Conservation (phyloP, 2,888 invertebrate genomes). For the Nemotelus pantherinus region DNA sequence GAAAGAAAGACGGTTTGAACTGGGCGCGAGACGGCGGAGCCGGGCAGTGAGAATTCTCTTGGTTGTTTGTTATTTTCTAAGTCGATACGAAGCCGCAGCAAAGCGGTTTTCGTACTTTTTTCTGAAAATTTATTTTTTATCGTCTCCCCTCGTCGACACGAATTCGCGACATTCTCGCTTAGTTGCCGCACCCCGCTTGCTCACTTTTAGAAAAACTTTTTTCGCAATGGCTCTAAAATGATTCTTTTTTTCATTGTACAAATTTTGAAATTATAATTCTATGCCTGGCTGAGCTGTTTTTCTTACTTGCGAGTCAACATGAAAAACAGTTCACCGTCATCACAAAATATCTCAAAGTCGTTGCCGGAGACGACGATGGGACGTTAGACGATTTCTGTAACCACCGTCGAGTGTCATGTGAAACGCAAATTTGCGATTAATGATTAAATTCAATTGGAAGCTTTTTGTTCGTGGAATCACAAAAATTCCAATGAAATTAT, state of each 20-base stretch:
- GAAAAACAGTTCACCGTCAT: neutral
- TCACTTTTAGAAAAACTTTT: slow-evolving; percentile 2
- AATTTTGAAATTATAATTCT: slow-evolving; percentile 19
- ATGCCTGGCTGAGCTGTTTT: slow-evolving; percentile 5
- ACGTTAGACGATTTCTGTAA: neutral
- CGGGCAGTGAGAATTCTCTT: slow-evolving; percentile 3
- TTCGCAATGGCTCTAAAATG: neutral
- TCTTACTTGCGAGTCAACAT: neutral
- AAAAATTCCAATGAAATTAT: slow-evolving; percentile 34
- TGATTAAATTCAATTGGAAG: slow-evolving; percentile 37
- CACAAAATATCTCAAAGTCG: neutral
- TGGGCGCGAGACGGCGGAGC: neutral
- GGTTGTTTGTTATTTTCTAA: slow-evolving; percentile 28
- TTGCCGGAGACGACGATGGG: neutral
- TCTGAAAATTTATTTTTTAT: slow-evolving; percentile 28
- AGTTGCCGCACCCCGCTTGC: neutral
- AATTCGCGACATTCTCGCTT: neutral
- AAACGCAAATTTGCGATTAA: slow-evolving; percentile 38
- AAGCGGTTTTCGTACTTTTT: slow-evolving; percentile 27
- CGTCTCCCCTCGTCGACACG: slow-evolving; percentile 6
- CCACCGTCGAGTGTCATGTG: slow-evolving; percentile 26
- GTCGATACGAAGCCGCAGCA: slow-evolving; percentile 19
- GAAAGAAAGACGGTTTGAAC: slow-evolving; percentile 3
- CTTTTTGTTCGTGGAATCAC: slow-evolving; percentile 13
- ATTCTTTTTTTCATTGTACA: neutral